Evolutionary conservation across 2,797 vertebrate genomes (phyloP).

Genomic region (Vultur gryphus): DNA sequence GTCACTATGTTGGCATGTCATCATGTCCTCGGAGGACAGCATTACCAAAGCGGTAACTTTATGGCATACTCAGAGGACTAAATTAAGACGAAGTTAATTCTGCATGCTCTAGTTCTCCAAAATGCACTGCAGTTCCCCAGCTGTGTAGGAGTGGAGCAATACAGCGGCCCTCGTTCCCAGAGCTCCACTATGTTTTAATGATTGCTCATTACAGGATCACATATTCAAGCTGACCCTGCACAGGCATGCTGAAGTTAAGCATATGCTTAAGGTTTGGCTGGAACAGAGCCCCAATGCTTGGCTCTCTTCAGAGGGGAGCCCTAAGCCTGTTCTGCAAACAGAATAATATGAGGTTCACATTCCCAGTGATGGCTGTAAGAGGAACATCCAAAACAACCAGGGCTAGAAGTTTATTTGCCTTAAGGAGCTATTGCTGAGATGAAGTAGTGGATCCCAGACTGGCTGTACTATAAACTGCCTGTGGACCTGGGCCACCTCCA

Average conservation of each 20-base stretch:
- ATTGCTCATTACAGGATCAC: background rate
- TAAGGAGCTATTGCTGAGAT: background rate
- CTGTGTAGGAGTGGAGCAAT: background rate
- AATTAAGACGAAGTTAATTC: constrained; percentile 7
- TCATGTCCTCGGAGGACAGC: background rate
- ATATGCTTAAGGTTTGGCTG: background rate
- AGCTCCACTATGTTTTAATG: background rate
- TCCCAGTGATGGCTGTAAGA: background rate
- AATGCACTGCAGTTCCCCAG: background rate
- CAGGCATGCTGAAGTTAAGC: background rate
- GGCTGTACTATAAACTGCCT: background rate
- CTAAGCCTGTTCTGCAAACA: background rate
- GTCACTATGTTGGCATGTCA: background rate
- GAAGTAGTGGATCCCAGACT: background rate
- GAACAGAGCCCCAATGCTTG: background rate
- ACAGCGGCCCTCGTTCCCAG: background rate
- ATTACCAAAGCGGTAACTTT: background rate
- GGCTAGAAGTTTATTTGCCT: background rate
- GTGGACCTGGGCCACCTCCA: background rate
- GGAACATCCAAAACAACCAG: background rate
- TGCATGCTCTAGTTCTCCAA: constrained; percentile 17
- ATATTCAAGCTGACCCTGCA: background rate
- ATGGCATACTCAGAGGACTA: background rate
- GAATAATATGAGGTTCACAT: background rate
- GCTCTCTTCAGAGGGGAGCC: background rate